Conservation (phyloP, 2,888 invertebrate species). For the Linnaemya vulpina region DNA sequence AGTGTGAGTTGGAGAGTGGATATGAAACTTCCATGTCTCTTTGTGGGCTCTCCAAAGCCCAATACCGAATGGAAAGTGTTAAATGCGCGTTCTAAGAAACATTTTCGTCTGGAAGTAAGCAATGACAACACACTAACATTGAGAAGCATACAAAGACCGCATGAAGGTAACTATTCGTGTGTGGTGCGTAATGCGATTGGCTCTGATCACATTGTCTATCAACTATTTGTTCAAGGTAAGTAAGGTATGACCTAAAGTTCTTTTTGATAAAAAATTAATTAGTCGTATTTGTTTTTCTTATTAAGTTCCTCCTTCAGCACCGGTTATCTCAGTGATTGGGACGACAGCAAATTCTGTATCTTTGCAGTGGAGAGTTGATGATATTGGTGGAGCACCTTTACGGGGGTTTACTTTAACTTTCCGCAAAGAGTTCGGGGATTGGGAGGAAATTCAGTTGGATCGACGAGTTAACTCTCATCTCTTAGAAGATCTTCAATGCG, state of each 20-base stretch:
- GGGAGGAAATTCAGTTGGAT: conserved; percentile 84
- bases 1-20: conserved; percentile 84
- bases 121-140: conserved; percentile 84
- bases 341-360: conserved; percentile 84
- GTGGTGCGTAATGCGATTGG: conserved; percentile 84
- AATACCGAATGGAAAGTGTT: conserved; percentile 84
- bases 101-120: conserved; percentile 82
- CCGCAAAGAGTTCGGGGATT: conserved; percentile 84
- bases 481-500: conserved; percentile 89
- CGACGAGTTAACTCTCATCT: conserved; percentile 86
- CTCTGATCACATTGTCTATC: conserved; percentile 84
- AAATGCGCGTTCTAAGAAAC: conserved; percentile 81
- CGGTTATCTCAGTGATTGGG: conserved; percentile 84
- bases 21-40: conserved; percentile 84
- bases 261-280: background rate
- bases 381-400: conserved; percentile 84
- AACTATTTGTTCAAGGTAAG: conserved; percentile 84
- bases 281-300: background rate
- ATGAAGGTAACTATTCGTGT: conserved; percentile 85
- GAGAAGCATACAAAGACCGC: conserved; percentile 84
- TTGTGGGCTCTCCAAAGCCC: conserved; percentile 84
- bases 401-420: conserved; percentile 84
- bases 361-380: conserved; percentile 84
- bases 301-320: conserved; percentile 85
- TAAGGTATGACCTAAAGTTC: background rate